Evolutionary conservation across 2,888 invertebrate species (phyloP).

Genomic region (Ochlodes sylvanus): DNA sequence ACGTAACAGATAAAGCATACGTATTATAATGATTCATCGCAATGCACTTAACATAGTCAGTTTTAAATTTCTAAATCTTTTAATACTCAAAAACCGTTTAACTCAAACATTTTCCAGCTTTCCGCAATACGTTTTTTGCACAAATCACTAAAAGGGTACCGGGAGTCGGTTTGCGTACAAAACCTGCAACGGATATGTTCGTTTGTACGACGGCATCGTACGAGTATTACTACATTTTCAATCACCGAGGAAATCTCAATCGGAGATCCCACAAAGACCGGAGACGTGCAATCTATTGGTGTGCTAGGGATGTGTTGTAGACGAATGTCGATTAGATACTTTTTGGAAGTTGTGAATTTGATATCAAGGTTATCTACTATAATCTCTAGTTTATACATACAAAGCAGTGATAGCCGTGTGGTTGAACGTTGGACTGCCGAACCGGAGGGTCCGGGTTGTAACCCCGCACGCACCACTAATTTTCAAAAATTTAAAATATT

Average conservation of each 20-base stretch:
- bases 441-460: no score
- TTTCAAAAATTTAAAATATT: no score
- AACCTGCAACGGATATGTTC: slow-evolving; percentile 13
- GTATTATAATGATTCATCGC: no score
- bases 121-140: slow-evolving; percentile 21
- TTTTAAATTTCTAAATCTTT: slow-evolving; percentile 31
- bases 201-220: slow-evolving; percentile 10
- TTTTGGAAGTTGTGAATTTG: neutral
- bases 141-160: slow-evolving; percentile 8
- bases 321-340: neutral
- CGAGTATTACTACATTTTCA: slow-evolving; percentile 43
- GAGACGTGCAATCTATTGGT: slow-evolving; percentile 29
- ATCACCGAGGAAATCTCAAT: slow-evolving; percentile 48
- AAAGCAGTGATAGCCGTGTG: no score
- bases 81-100: slow-evolving; percentile 13
- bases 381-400: no score
- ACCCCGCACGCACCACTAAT: no score
- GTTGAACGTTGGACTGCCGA: no score
- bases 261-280: slow-evolving; percentile 53
- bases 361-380: no score
- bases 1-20: no score
- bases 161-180: slow-evolving; percentile 18
- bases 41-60: neutral
- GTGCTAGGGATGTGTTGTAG: neutral
- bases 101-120: slow-evolving; percentile 18